Percentiles rank a stretch among this genome's conserved stretches.
phyloP scores from a whole-genome alignment of 2,888 invertebrate genomes.

The Drosophila tripunctata region DNA sequence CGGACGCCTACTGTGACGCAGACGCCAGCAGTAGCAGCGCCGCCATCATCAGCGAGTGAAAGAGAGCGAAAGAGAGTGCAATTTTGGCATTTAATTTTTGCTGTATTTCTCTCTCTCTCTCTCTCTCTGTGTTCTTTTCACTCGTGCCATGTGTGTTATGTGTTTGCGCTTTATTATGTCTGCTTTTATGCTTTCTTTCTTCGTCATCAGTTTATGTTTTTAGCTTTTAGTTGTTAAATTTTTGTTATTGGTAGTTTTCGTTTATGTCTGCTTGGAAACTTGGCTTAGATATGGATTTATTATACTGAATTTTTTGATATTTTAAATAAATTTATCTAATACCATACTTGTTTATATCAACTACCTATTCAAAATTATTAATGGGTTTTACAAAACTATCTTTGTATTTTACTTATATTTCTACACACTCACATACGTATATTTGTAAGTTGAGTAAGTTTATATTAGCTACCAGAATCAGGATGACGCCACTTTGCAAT shows the following conservation, averaged over 20 bases:
- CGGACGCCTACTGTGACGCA: constrained; percentile 22
- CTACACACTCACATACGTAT: background rate
- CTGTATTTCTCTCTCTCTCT: constrained; percentile 25
- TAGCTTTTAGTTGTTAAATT: no score
- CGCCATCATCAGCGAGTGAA: constrained; percentile 28
- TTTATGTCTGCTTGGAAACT: no score
- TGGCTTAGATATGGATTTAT: no score
- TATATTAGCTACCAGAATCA: constrained; percentile 2
- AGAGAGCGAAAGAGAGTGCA: no score
- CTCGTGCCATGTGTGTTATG: constrained; percentile 51
- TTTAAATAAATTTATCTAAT: no score
- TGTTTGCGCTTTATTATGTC: constrained; percentile 42
- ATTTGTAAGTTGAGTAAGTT: constrained; percentile 4
- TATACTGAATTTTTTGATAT: no score
- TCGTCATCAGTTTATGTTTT: background rate
- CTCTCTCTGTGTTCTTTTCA: no score
- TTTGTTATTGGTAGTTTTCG: no score
- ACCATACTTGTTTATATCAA: no score
- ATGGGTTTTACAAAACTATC: no score
- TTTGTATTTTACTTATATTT: no score
- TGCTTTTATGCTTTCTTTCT: background rate
- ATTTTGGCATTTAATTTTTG: constrained; percentile 43
- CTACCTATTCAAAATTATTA: no score
- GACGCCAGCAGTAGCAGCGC: constrained; percentile 30
- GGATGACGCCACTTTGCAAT: constrained; percentile 61